Evolutionary conservation across 2,797 vertebrate genomes (phyloP), one percentile per base, ranked within the genome.

Genomic region (Alauda arvensis): DNA sequence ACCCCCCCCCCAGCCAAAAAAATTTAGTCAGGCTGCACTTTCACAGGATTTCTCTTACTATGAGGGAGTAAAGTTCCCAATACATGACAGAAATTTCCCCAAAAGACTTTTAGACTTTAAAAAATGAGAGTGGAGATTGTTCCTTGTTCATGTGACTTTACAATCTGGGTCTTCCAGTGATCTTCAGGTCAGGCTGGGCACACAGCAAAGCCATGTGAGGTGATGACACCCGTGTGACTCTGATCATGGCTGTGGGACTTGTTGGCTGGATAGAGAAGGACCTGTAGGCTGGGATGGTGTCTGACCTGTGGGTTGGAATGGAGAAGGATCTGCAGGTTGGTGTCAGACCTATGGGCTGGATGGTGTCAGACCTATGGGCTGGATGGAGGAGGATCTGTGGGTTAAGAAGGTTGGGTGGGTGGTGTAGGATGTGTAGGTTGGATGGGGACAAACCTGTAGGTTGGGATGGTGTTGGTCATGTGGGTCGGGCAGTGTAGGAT

Each of bases 401-500:
- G 10, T 4, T 42, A 21, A 14, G 21, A 42, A 37, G 37, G 37
- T 11, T 37, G 9, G 37, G 37, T 37, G 37, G 37, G 37, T 5
- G 19, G 9, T 23, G 37, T 28, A 13, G 12, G 20, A 18, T 3
- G 5, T 10, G 11, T 26, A 18, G 18, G 15, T 14, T 51, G 52
- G 12, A 29, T 34, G 17, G 52, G 56, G 31, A 8, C 56, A 9
- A 10, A 21, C 2, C 1, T 15, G 9, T 21, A 2, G 18, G 15
- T 12, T 60, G 31, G 43, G n/a, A 23, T 4, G 18, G 18, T 20
- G 12, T 8, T 1, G 8, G 12, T 4, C 2, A 1, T 48, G 60
- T 42, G 18, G 12, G 18, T 28, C 26, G 43, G 4, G 40, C 40
- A 40, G 40, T 40, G 40, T 40, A 40, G 40, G 12, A 40, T 42